phyloP scores from a whole-genome alignment of 2,888 invertebrate species.

The Himalopsyche kuldschensis region DNA sequence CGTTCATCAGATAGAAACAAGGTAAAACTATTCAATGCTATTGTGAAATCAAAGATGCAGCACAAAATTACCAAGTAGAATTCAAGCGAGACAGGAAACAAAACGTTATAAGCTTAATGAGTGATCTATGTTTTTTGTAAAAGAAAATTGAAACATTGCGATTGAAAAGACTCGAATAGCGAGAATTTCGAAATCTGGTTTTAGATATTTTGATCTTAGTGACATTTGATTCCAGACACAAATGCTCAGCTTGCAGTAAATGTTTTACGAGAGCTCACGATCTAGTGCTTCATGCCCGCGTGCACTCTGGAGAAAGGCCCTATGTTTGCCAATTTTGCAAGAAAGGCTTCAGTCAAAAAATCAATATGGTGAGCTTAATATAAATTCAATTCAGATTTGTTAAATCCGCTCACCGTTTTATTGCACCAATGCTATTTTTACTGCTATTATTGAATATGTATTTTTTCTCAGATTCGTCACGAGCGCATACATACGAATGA shows the following conservation, averaged over 20 bases:
- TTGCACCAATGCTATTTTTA: no score
- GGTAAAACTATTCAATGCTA: neutral
- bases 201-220: no score
- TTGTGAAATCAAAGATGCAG: no score
- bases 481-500: slow-evolving; percentile 23
- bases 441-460: neutral
- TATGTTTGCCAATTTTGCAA: slow-evolving; percentile 15
- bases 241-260: slow-evolving; percentile 18
- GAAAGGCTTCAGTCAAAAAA: slow-evolving; percentile 25
- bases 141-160: no score
- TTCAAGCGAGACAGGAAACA: no score
- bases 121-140: no score
- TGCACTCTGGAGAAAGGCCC: slow-evolving; percentile 20
- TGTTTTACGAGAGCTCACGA: slow-evolving; percentile 27
- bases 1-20: neutral
- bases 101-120: no score
- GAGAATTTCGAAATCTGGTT: no score
- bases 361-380: slow-evolving; percentile 16
- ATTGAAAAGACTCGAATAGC: no score
- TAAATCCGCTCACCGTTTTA: neutral
- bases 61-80: no score
- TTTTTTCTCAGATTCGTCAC: slow-evolving; percentile 11
- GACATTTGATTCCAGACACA: slow-evolving; percentile 11
- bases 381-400: no score
- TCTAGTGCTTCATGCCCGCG: slow-evolving; percentile 12